Evolutionary conservation across 1,140 invertebrate species (phyloP), one percentile per base, ranked within the genome.

Genomic region (Gryon sp.): DNA sequence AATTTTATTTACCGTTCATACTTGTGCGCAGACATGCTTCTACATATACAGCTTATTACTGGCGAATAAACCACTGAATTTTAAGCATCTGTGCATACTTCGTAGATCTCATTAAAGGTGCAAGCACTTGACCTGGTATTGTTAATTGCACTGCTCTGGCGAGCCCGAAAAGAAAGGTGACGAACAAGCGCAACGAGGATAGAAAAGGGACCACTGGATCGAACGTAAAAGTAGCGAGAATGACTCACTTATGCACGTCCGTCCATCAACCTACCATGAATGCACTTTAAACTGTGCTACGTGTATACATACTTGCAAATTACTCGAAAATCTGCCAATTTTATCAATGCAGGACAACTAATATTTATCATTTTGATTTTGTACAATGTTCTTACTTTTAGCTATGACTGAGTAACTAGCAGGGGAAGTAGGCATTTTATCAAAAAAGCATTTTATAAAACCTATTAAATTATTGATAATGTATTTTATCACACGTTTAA

Each of bases 211-310:
- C 46, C 63, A 65, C 52, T 18, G 65, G 76, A 77, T 74, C 68
- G 76, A 77, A 75, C 57, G 63, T 68, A 70, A 76, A 83, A 81
- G 68, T 72, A 74, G 46, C 60, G 46, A 73, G 66, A 81, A 79
- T 80, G 68, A 63, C 77, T 83, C 79, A 82, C 82, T 83, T 84
- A 81, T 83, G 83, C 82, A 83, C 83, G 83, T 84, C 75, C 76
- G 81, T 48, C 74, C 66, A 70, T 72, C 63, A 66, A 52, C 57
- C 28, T 36, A 65, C 38, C 46, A 46, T 70, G 24, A 16, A 24
- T 48, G 30, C 18, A 62, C 15, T 48, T 8, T 53, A 36, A 68
- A 50, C 36, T 55, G 36, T 66, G 30, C 40, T 57, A 59, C 26
- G n/a, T n/a, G n/a, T n/a, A 52, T 12, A 7, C 11, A 46, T 41